Evolutionary conservation across 2,113 vertebrate species (phyloP), one percentile per base, ranked within the genome.

Genomic region (Corythornis cristatus): DNA sequence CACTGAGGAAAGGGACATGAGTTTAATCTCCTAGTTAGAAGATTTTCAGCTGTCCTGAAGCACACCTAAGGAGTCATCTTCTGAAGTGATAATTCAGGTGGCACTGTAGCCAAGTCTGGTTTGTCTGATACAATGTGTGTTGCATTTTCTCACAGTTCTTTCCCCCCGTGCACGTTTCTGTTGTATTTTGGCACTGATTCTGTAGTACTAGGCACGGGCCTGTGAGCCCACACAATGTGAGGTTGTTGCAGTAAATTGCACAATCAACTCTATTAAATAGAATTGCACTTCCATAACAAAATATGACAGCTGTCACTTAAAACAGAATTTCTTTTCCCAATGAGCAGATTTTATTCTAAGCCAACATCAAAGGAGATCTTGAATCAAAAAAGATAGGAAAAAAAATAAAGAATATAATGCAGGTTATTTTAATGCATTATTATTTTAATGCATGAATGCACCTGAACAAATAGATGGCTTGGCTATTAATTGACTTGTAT

Each of bases 261-360:
- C 92, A 83, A 80, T 89, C 75, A 46, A 77, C 85, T 65, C 75
- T 51, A 67, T 95, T 86, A 96, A 91, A 51, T 35, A 71, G 56
- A 95, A 90, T 89, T 96, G 65, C 78, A 40, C 90, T 91, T 77
- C 92, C 88, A 60, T 91, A 86, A 91, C 82, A 91, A 54, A 88
- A 66, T 82, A 22, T 94, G 92, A 96, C 93, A 95, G 90, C 92
- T 95, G 93, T 93, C 96, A 83, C 18, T 94, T 95, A 91, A 85
- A 89, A 60, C 7, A 91, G 82, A 80, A 43, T 88, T 80, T 56
- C 50, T 92, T 85, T 89, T 54, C 58, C 46, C 85, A 77, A 74
- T 58, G 65, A 91, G 72, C 21, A 6, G 45, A 25, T 93, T 87
- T 92, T 85, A 45, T 85, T 95, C 78, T 58, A 50, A 93, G 70